These are phyloP conservation scores for Hermaeophaga mercurialis DNA, from an alignment of 2,888 invertebrate species.

Conservation along the genomic window DNA sequence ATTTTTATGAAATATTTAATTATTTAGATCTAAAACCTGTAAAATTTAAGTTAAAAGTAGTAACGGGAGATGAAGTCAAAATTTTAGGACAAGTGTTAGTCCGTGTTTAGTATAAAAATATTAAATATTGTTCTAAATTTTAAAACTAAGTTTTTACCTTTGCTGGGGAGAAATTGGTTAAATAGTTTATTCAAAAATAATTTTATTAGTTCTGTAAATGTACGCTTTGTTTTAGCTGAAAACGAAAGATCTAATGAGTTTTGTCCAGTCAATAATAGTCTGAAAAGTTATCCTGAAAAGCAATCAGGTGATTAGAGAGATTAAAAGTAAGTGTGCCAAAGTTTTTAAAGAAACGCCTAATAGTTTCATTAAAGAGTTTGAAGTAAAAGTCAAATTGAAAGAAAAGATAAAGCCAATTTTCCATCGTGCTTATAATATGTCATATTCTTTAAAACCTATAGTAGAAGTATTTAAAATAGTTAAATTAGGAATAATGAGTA, in stretches of 20 bases:
- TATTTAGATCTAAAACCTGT: not conserved
- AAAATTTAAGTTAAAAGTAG: conserved; percentile 4
- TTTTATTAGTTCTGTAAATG: too few species aligned
- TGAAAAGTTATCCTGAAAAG: too few species aligned
- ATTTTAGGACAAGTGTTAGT: conserved; percentile 7
- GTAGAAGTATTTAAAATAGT: conserved; percentile 35
- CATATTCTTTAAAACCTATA: conserved; percentile 34
- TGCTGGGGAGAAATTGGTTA: conserved; percentile 7
- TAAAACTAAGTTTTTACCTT: conserved; percentile 8
- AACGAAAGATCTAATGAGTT: too few species aligned
- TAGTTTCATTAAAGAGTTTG: not conserved
- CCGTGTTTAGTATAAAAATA: not conserved
- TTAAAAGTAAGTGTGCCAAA: too few species aligned
- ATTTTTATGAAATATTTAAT: conserved; percentile 5
- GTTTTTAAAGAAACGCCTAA: too few species aligned
- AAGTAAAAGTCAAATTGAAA: conserved; percentile 13
- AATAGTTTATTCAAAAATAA: too few species aligned
- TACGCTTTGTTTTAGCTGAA: too few species aligned
- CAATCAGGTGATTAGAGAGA: too few species aligned
- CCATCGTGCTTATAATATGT: conserved; percentile 33
- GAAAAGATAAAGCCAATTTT: conserved; percentile 13
- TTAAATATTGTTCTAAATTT: not conserved
- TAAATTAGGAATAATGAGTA: conserved; percentile 33
- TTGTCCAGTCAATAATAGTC: too few species aligned
- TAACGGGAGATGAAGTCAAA: conserved; percentile 12